Base-by-base conservation (phyloP, 2,888 invertebrate species). In the Homarus gammarus region DNA sequence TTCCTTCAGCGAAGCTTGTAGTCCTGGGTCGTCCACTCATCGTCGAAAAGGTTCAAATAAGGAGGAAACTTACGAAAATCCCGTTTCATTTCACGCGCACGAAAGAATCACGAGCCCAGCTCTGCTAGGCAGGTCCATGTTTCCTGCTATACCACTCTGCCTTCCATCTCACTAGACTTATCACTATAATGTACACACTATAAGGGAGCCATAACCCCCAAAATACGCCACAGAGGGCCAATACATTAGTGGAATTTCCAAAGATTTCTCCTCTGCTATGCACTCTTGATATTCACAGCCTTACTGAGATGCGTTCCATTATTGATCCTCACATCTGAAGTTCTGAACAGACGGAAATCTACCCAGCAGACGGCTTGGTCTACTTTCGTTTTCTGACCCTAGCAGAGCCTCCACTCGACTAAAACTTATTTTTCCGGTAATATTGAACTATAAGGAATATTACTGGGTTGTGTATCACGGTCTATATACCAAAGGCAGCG, bases 21-120 rank as follows among this genome's bases (percentile, higher is more conserved):
- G 91, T 91, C 75, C 91, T 90, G 82, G 91, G 90, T 90, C 91
- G 84, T 75, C 91, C 91, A 86, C 91, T 91, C 91, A 91, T 91
- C 78, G 90, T 91, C 88, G 88, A 64, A 38, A 84, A 78, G 88
- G 83, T 77, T 84, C 88, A 88, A 73, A 83, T 84, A 68, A 68
- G 78, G 77, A 84, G 88, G 83, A 84, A 88, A 88, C 83, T 27
- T 38, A 56, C 77, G 84, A 83, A 88, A 83, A 82, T 38, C 83
- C 78, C 88, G 88, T 84, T 64, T 88, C 88, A 88, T 88, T 88
- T 88, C 88, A 88, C 87, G 61, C 72, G 70, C 81, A 82, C 87
- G 61, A 31, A 44, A 83, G 77, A 75, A 83, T 51, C 81, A 75
- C 38, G 75, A 56, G 64, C 75, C 82, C 44, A 64, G 82, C 77